These are phyloP conservation scores for Holacanthus passer DNA, from an alignment of 2,113 vertebrate species.

Conservation along the genomic window DNA sequence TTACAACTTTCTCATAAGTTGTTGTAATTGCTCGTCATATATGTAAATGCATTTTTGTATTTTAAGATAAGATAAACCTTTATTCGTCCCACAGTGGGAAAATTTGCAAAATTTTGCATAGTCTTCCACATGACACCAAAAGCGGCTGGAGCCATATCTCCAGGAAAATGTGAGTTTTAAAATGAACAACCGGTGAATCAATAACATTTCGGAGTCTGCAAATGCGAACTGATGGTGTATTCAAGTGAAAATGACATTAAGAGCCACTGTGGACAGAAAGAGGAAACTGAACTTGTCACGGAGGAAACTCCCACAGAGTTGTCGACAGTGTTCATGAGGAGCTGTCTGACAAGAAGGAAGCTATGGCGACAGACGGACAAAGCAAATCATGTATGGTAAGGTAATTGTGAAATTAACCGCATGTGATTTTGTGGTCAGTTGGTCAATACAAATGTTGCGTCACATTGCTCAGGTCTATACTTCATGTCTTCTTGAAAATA, in stretches of 20 bases:
- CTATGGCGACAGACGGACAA: background rate
- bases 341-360: conserved; percentile 22
- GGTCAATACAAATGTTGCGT: background rate
- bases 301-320: conserved; percentile 66
- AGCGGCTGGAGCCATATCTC: background rate
- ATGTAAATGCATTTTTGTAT: too few species aligned
- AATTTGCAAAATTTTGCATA: too few species aligned
- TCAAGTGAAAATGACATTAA: background rate
- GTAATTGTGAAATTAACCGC: background rate
- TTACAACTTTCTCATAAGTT: background rate
- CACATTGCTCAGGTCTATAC: background rate
- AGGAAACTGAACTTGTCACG: conserved; percentile 37
- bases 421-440: background rate
- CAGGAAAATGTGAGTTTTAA: background rate
- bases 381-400: background rate
- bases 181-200: background rate
- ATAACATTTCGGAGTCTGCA: background rate
- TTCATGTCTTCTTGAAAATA: background rate
- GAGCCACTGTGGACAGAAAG: conserved; percentile 52
- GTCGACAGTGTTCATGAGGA: conserved; percentile 14
- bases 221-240: conserved; percentile 13
- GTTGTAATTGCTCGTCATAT: background rate
- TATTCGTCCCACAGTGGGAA: too few species aligned
- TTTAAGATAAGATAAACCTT: too few species aligned
- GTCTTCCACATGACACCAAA: too few species aligned